These are phyloP conservation scores for Gambusia holbrooki DNA, from an alignment of 2,113 vertebrate species.

Conservation along the genomic window DNA sequence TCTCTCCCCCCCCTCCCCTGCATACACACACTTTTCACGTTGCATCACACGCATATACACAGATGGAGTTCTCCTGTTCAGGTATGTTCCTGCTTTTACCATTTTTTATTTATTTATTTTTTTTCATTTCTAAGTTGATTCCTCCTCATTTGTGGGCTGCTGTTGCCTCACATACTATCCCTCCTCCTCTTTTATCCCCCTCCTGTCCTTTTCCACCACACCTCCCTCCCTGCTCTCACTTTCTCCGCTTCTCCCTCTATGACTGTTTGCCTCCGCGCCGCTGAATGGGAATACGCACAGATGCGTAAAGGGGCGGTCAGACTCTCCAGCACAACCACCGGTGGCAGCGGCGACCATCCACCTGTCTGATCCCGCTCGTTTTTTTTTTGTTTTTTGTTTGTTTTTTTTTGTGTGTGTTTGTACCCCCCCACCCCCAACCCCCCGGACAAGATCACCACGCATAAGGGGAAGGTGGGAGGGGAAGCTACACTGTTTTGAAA, in stretches of 20 bases:
- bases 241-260: conserved; percentile 39
- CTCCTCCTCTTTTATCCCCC: conserved; percentile 40
- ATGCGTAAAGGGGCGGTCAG: conserved; percentile 76
- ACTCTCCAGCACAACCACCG: conserved; percentile 62
- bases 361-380: conserved; percentile 30
- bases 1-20: conserved; percentile 10
- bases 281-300: conserved; percentile 79
- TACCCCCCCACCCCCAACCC: too few species aligned
- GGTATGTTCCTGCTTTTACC: conserved; percentile 71
- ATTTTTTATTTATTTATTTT: too few species aligned
- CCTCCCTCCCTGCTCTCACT: conserved; percentile 45
- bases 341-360: conserved; percentile 40
- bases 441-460: conserved; percentile 22
- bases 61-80: conserved; percentile 76
- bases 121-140: conserved; percentile 63
- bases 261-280: conserved; percentile 58
- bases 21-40: conserved; percentile 18
- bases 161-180: conserved; percentile 58
- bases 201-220: conserved; percentile 50
- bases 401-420: too few species aligned
- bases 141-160: conserved; percentile 68
- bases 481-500: conserved; percentile 7
- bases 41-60: conserved; percentile 17
- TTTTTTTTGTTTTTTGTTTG: background rate
- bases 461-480: conserved; percentile 12